Evolutionary conservation across 1,140 invertebrate species (phyloP).

Genomic region (Centruroides vittatus): DNA sequence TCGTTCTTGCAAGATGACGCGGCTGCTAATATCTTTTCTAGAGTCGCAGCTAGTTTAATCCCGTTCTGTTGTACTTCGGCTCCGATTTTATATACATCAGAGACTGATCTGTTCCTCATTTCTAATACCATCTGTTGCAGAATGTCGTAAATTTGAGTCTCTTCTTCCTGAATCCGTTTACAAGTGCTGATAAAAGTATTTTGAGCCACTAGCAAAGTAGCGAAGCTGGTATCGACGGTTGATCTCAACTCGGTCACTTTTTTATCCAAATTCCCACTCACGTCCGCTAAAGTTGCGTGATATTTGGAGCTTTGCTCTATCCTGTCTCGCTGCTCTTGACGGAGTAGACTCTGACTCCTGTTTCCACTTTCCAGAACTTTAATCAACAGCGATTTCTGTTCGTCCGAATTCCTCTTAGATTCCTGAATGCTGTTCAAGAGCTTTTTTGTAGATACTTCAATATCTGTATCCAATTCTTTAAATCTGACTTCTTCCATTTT

Average conservation of each 20-base stretch:
- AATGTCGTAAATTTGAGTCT: conserved; percentile 39
- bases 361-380: conserved; percentile 10
- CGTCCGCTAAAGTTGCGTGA: conserved; percentile 1
- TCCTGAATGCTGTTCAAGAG: conserved; percentile 16
- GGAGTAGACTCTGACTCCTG: conserved; percentile 8
- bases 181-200: conserved; percentile 42
- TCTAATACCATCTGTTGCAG: conserved; percentile 41
- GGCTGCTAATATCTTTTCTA: conserved; percentile 2
- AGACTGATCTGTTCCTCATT: conserved; percentile 36
- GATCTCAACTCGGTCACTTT: conserved; percentile 22
- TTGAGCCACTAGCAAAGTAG: conserved; percentile 39
- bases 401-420: conserved; percentile 7
- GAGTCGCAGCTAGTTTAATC: conserved; percentile 1
- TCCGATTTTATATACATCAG: conserved; percentile 5
- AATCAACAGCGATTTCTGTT: conserved; percentile 3
- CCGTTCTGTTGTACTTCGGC: conserved; percentile 3
- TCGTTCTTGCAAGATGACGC: neutral
- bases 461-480: conserved; percentile 13
- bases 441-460: conserved; percentile 17
- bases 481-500: conserved; percentile 13
- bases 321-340: conserved; percentile 13
- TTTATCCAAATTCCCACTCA: conserved; percentile 20
- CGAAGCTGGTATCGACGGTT: conserved; percentile 31
- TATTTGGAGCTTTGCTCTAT: conserved; percentile 9
- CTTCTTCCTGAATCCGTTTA: conserved; percentile 41